Evolutionary conservation across 2,797 vertebrate genomes (phyloP).

Genomic region (Tragopan temminckii): DNA sequence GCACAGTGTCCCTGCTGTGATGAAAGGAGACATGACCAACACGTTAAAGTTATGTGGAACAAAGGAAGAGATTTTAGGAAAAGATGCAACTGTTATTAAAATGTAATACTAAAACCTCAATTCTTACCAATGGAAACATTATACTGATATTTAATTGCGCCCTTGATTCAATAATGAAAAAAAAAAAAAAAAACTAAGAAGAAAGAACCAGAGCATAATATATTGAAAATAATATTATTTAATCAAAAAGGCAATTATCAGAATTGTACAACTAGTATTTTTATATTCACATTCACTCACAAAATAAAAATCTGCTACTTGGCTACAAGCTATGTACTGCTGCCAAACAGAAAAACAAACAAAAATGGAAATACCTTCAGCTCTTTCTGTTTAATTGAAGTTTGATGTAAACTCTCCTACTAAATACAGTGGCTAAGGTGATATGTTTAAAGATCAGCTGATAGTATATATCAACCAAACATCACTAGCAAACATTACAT

Average conservation of each 20-base stretch:
- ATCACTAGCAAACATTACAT: not conserved
- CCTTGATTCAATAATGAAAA: not conserved
- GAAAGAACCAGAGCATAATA: not conserved
- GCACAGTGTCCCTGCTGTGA: constrained; percentile 62
- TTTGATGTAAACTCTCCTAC: not conserved
- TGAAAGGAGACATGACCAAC: constrained; percentile 48
- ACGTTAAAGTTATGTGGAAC: constrained; percentile 23
- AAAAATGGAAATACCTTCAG: not conserved
- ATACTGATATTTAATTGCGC: not conserved
- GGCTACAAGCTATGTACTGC: not conserved
- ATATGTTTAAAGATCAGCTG: not conserved
- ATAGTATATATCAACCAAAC: not conserved
- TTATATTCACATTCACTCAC: not conserved
- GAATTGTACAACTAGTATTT: not conserved
- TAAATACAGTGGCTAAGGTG: not conserved
- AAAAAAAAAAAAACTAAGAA: not conserved
- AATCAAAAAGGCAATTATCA: not conserved
- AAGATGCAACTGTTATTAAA: constrained; percentile 16
- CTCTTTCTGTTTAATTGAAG: not conserved
- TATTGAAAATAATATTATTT: not conserved
- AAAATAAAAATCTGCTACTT: not conserved
- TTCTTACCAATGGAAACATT: not conserved
- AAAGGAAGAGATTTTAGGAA: constrained; percentile 43
- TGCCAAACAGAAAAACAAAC: not conserved
- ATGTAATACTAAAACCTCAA: not conserved